Conservation (phyloP, 2,797 vertebrate species). For the Rhinoraja longicauda region DNA sequence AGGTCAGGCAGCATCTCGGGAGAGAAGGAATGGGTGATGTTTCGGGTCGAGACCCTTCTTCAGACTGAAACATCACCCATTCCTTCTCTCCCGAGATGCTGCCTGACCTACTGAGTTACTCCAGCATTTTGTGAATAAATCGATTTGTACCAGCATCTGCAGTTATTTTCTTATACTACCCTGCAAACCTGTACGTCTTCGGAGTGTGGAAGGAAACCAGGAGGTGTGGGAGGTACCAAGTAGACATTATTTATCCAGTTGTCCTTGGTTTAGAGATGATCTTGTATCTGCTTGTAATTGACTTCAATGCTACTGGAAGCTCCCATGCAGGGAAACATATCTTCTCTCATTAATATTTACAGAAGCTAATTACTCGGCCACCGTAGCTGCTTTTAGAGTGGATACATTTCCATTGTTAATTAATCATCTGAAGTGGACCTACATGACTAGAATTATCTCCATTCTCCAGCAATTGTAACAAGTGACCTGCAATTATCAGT, state of each 20-base stretch:
- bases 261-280: neutral
- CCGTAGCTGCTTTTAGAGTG: neutral
- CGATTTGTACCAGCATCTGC: no score
- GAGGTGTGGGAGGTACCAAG: no score
- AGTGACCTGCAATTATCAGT: neutral
- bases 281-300: neutral
- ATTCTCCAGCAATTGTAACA: neutral
- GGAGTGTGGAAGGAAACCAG: no score
- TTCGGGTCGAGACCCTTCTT: no score
- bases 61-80: no score
- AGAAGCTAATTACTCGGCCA: neutral
- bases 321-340: neutral
- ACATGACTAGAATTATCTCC: neutral
- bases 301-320: neutral
- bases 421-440: neutral
- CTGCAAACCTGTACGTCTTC: no score
- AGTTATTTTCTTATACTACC: no score
- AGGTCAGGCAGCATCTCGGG: no score
- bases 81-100: no score
- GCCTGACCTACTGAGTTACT: no score
- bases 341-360: neutral
- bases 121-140: no score
- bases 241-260: neutral
- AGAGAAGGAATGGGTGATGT: no score
- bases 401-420: neutral